Evolutionary conservation across 2,888 invertebrate species (phyloP).

Genomic region (Nycteola revayana): DNA sequence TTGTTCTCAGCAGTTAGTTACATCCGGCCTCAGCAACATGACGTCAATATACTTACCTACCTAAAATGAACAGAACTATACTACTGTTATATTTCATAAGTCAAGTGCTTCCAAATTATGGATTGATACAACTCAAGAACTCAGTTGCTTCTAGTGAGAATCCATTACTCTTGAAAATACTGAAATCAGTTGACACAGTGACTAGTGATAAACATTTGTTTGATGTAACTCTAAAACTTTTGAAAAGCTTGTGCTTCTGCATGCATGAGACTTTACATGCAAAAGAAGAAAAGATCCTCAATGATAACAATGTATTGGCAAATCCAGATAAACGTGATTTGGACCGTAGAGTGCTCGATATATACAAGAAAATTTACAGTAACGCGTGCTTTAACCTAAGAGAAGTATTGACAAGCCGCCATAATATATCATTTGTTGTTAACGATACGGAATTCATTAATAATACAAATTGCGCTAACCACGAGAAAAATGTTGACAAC

Average conservation of each 20-base stretch:
- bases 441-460: conserved; percentile 25
- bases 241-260: conserved; percentile 62
- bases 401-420: conserved; percentile 38
- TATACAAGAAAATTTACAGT: conserved; percentile 59
- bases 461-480: conserved; percentile 27
- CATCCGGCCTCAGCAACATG: conserved; percentile 44
- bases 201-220: conserved; percentile 54
- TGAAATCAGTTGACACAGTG: conserved; percentile 56
- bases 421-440: conserved; percentile 22
- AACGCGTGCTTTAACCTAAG: conserved; percentile 54
- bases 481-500: conserved; percentile 4
- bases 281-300: conserved; percentile 39
- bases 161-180: conserved; percentile 49
- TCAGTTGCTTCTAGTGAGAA: conserved; percentile 38
- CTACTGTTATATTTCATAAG: conserved; percentile 26
- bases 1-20: conserved; percentile 43
- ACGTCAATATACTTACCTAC: conserved; percentile 39
- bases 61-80: conserved; percentile 50
- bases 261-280: conserved; percentile 51
- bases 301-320: conserved; percentile 30
- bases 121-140: conserved; percentile 30
- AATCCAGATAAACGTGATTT: conserved; percentile 19
- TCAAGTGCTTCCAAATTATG: conserved; percentile 26
- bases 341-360: conserved; percentile 36
- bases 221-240: conserved; percentile 55